Percentiles rank a stretch among this genome's conserved stretches.
phyloP scores from a whole-genome alignment of 2,888 invertebrate genomes.

The Andricus quercusramuli region DNA sequence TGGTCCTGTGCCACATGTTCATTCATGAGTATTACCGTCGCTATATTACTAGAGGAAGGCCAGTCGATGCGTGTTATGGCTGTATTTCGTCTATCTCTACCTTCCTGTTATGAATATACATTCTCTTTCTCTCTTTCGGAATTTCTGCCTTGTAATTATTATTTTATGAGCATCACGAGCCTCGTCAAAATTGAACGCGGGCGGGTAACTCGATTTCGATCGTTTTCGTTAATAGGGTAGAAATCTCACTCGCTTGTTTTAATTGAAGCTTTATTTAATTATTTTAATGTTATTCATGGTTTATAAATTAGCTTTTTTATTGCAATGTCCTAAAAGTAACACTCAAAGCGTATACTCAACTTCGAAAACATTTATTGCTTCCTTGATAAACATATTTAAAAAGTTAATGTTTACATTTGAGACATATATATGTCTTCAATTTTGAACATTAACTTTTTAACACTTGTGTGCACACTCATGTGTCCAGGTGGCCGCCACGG shows the following conservation, averaged over 20 bases:
- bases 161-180: constrained; percentile 69
- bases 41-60: constrained; percentile 9
- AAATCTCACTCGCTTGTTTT: constrained; percentile 25
- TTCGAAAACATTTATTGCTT: too few relatives aligned
- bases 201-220: constrained; percentile 18
- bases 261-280: not conserved
- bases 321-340: too few relatives aligned
- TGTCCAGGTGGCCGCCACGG: too few relatives aligned
- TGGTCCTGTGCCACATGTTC: constrained; percentile 71
- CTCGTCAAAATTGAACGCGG: constrained; percentile 63
- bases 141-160: constrained; percentile 71
- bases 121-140: constrained; percentile 42
- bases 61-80: constrained; percentile 26
- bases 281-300: not conserved
- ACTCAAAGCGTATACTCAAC: too few relatives aligned
- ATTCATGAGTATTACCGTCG: constrained; percentile 59
- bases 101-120: not conserved
- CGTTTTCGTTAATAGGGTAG: constrained; percentile 28
- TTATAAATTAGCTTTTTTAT: not conserved
- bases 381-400: too few relatives aligned
- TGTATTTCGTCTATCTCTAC: constrained; percentile 11
- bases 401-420: too few relatives aligned
- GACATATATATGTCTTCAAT: too few relatives aligned
- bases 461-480: too few relatives aligned
- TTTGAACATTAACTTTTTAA: too few relatives aligned